phyloP scores from a whole-genome alignment of 2,113 vertebrate species.

The Merops nubicus region DNA sequence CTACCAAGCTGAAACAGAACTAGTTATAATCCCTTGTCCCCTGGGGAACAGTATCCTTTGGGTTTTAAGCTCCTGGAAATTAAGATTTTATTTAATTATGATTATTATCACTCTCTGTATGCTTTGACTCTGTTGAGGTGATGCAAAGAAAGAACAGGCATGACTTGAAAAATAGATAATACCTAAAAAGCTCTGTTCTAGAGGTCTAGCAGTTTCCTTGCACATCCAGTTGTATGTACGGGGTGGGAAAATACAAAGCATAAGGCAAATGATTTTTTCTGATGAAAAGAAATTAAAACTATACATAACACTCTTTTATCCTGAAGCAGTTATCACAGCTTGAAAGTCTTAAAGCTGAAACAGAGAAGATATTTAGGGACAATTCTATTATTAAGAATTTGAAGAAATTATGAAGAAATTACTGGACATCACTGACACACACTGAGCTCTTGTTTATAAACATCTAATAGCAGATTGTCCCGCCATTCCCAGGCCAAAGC shows the following conservation, averaged over 20 bases:
- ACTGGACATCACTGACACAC: not conserved
- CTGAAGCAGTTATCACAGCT: not conserved
- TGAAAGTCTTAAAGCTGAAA: not conserved
- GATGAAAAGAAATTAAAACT: not conserved
- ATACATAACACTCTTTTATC: not conserved
- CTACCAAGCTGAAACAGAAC: not conserved
- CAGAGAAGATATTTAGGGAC: not conserved
- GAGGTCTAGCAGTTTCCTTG: not conserved
- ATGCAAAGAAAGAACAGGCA: not conserved
- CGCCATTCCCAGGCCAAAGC: not conserved
- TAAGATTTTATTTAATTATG: slow-evolving; percentile 1
- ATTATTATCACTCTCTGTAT: not conserved
- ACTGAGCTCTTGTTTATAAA: not conserved
- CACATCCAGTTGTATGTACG: not conserved
- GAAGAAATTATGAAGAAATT: not conserved
- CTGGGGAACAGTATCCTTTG: not conserved
- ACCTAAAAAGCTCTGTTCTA: not conserved
- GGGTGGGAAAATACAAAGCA: not conserved
- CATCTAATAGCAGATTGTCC: not conserved
- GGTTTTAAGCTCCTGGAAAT: not conserved
- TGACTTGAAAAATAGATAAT: not conserved
- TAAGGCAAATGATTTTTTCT: not conserved
- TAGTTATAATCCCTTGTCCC: not conserved
- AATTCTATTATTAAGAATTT: not conserved
- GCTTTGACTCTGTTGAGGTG: not conserved